Base-by-base conservation (phyloP, 2,888 invertebrate genomes). In the Nomada ferruginata region DNA sequence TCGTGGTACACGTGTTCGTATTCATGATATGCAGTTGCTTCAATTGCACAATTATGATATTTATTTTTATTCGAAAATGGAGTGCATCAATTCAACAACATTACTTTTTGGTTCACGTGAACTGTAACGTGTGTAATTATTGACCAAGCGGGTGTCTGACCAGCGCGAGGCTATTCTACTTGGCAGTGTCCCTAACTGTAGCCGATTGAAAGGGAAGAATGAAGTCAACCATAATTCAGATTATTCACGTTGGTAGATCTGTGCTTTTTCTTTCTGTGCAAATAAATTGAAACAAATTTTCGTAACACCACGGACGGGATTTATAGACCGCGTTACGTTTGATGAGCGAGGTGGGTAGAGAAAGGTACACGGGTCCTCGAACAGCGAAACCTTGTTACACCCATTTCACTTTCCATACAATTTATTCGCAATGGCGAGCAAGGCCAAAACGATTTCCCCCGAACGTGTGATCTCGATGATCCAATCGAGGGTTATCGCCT, bases 401-500 rank as follows among this genome's bases (percentile, higher is more conserved):
- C 42, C 18, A 18, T 60, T 44, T 70, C 53, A 61, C 61, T 70
- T 76, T 76, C 61, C 60, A 44, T 61, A 23, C 47, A 23, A 29
- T 61, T 71, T 70, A 70, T 71, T 63, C 36, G 47, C 42, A 23
- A 18, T 5, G 61, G n/a, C 50, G 36, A 59, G 29, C 47, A 3
- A 59, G 23, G 57, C 47, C 23, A 5, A 29, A 57, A 47, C 63
- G 72, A 75, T 70, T 84, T 20, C 10, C 20, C 53, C 65, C 44
- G 44, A 65, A 61, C 61, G 29, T 11, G 23, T 23, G 26, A 52
- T 11, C 26, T 18, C 26, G 52, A 69, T 15, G 44, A 63, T 74
- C 64, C 82, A 74, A 75, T 82, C 65, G 69, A 50, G 47, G 82
- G 44, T 64, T 75, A 82, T 74, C 69, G 59, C 15, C 59, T 36